Percentiles rank a stretch among this genome's conserved stretches.
These are phyloP conservation scores for Atlantisia rogersi DNA, from an alignment of 2,113 vertebrate species.

Conservation along the genomic window DNA sequence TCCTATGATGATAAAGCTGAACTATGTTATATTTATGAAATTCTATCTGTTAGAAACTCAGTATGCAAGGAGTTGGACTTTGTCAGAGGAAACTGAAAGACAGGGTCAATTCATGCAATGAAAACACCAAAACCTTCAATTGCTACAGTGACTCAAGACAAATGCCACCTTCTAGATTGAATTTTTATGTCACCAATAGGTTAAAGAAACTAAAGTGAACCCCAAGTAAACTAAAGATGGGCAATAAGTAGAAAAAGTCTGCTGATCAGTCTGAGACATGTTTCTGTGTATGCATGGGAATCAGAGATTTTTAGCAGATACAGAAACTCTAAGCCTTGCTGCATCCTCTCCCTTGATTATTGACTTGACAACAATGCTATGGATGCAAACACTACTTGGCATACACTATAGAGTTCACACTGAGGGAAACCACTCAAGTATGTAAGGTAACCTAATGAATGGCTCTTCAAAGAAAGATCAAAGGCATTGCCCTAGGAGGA, in stretches of 20 bases:
- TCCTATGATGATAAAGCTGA: neutral
- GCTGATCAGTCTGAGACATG: neutral
- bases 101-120: neutral
- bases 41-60: neutral
- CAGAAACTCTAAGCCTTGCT: neutral
- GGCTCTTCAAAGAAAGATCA: neutral
- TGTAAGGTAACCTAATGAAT: neutral
- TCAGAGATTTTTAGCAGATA: neutral
- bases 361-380: neutral
- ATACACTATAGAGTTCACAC: neutral
- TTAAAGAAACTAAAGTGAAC: neutral
- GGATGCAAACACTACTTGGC: neutral
- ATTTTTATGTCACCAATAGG: neutral
- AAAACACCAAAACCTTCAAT: neutral
- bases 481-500: neutral
- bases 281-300: neutral
- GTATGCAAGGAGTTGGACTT: neutral
- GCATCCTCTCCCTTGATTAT: neutral
- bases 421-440: neutral
- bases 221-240: neutral
- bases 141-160: neutral
- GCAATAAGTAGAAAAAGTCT: neutral
- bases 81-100: neutral
- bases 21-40: neutral
- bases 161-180: neutral